Evolutionary conservation across 1,140 invertebrate species (phyloP).

Genomic region (Plectrocnemia conspersa): DNA sequence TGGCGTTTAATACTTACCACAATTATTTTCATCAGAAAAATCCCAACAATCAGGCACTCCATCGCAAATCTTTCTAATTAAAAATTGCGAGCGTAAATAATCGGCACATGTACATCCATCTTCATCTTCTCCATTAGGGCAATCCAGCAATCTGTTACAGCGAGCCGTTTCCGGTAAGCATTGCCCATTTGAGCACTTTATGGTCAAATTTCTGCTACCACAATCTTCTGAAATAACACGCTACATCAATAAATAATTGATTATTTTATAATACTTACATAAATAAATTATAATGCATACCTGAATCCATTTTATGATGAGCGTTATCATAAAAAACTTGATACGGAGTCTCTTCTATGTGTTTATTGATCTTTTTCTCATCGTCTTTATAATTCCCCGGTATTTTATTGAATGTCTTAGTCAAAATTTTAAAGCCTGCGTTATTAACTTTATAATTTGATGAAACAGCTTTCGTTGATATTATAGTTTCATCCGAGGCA

Average conservation of each 20-base stretch:
- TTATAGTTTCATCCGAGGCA: conserved; percentile 44
- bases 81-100: conserved; percentile 63
- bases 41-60: conserved; percentile 76
- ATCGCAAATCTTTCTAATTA: conserved; percentile 74
- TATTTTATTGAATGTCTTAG: conserved; percentile 60
- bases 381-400: conserved; percentile 47
- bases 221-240: conserved; percentile 47
- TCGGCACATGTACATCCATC: conserved; percentile 71
- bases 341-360: conserved; percentile 36
- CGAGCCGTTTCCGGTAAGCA: conserved; percentile 63
- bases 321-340: conserved; percentile 16
- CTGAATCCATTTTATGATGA: conserved; percentile 20
- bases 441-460: conserved; percentile 55
- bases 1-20: conserved; percentile 58
- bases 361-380: conserved; percentile 44
- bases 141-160: conserved; percentile 74
- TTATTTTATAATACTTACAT: too few species aligned
- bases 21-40: conserved; percentile 72
- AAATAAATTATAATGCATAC: conserved; percentile 17
- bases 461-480: conserved; percentile 56
- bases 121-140: conserved; percentile 67
- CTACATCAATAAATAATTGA: too few species aligned
- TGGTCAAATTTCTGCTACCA: conserved; percentile 44
- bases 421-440: conserved; percentile 62
- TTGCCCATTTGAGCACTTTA: conserved; percentile 59